These are phyloP conservation scores for Epizoanthus scotinus DNA, from an alignment of 92 coral and sea anemone species.

Conservation along the genomic window DNA sequence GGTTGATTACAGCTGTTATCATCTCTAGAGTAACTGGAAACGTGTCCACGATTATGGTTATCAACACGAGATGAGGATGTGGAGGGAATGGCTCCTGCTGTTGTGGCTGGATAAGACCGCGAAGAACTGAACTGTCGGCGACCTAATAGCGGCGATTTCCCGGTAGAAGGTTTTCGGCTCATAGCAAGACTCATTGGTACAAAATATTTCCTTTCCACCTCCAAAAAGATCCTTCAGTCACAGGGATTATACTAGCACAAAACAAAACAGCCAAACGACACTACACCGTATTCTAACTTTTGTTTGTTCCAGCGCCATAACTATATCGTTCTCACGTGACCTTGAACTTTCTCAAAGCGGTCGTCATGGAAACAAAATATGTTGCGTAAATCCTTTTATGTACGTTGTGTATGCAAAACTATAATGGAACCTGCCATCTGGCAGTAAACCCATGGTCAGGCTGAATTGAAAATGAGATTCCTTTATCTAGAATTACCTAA, in stretches of 20 bases:
- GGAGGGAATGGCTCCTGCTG: slow-evolving; percentile 4
- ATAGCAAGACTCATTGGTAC: slow-evolving; percentile 32
- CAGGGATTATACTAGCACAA: neutral
- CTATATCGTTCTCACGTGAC: slow-evolving; percentile 36
- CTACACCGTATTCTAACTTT: neutral
- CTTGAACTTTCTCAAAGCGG: slow-evolving; percentile 26
- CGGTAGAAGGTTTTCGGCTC: slow-evolving; percentile 17
- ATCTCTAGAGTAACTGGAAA: slow-evolving; percentile 15
- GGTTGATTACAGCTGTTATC: neutral
- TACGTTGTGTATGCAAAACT: too few relatives aligned
- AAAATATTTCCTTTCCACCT: slow-evolving; percentile 6
- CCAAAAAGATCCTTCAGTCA: slow-evolving; percentile 2
- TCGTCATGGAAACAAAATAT: slow-evolving; percentile 38
- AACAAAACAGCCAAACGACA: neutral
- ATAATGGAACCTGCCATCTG: too few relatives aligned
- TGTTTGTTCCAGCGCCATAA: slow-evolving; percentile 25
- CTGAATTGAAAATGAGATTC: too few relatives aligned
- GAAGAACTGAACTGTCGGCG: slow-evolving; percentile 26
- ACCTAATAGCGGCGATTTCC: slow-evolving; percentile 22
- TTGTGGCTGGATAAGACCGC: neutral
- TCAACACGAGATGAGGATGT: slow-evolving; percentile 11
- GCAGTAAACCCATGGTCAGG: too few relatives aligned
- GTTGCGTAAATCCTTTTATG: neutral
- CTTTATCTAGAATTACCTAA: too few relatives aligned
- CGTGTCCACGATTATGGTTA: slow-evolving; percentile 1